These are phyloP conservation scores for Crioceris asparagi DNA, from an alignment of 2,888 invertebrate genomes.

Conservation along the genomic window DNA sequence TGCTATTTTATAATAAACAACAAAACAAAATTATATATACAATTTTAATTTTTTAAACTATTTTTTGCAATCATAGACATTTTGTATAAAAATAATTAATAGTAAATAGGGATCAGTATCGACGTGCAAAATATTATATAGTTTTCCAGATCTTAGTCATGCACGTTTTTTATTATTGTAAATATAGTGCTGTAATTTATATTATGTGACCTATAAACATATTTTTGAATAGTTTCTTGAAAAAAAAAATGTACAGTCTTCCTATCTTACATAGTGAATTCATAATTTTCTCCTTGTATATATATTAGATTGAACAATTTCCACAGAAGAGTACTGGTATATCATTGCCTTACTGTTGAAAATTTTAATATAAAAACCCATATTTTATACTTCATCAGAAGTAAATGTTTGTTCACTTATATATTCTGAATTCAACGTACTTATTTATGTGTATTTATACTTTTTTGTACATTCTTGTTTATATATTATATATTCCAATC, in stretches of 20 bases:
- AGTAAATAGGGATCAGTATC: conserved; percentile 4
- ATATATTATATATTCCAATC: conserved; percentile 11
- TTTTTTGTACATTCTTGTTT: conserved; percentile 17
- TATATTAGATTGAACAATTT: conserved; percentile 7
- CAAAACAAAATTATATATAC: conserved; percentile 17
- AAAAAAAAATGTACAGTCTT: conserved; percentile 17
- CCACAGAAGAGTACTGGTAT: too few species aligned
- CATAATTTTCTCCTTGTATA: conserved; percentile 9
- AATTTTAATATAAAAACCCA: conserved; percentile 1
- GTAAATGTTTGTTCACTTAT: background rate
- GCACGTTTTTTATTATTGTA: conserved; percentile 7
- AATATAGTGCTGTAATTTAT: conserved; percentile 8
- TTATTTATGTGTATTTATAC: conserved; percentile 15
- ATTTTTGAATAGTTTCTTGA: too few species aligned
- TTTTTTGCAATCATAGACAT: conserved; percentile 26
- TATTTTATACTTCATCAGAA: conserved; percentile 4
- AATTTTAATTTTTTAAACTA: conserved; percentile 28
- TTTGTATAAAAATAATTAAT: conserved; percentile 21
- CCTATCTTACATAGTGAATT: conserved; percentile 10
- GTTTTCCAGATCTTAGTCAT: conserved; percentile 2
- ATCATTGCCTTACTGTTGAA: conserved; percentile 10
- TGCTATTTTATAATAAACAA: conserved; percentile 20
- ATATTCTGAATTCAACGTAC: conserved; percentile 7
- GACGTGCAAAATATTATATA: conserved; percentile 2
- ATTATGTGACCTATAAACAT: too few species aligned